Conservation (phyloP, 2,113 vertebrate genomes). For the Pterophyllum scalare region DNA sequence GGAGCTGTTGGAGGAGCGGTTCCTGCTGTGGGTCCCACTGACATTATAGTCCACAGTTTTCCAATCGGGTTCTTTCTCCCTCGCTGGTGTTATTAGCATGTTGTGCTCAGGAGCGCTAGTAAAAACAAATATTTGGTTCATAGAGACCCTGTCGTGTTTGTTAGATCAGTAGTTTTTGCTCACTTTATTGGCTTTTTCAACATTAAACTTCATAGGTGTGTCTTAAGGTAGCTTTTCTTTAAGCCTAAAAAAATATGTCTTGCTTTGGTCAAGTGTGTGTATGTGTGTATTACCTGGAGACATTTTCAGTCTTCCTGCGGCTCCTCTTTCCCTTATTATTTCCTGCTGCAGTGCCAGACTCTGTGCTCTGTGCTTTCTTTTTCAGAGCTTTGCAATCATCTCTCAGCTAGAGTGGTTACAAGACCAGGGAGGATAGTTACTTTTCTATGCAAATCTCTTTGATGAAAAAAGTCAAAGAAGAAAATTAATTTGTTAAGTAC, state of each 20-base stretch:
- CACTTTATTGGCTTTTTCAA: not conserved
- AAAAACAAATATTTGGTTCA: not conserved
- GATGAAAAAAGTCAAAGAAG: not conserved
- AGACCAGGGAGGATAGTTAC: not conserved
- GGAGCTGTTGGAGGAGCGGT: slow-evolving; percentile 77
- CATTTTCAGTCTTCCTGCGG: slow-evolving; percentile 84
- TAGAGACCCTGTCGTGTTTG: not conserved
- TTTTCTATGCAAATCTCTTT: not conserved
- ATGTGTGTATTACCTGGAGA: slow-evolving; percentile 66
- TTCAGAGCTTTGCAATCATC: slow-evolving; percentile 84
- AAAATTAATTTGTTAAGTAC: not conserved
- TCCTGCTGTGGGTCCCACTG: slow-evolving; percentile 73
- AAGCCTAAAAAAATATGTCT: not conserved
- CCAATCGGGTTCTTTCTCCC: slow-evolving; percentile 84
- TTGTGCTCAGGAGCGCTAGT: slow-evolving; percentile 86
- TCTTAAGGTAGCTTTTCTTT: not conserved
- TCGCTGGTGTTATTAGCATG: slow-evolving; percentile 78
- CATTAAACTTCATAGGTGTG: not conserved
- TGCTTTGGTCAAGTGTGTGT: not conserved
- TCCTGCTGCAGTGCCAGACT: slow-evolving; percentile 77
- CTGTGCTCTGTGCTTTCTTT: slow-evolving; percentile 85
- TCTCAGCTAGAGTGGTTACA: slow-evolving; percentile 57
- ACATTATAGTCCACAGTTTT: slow-evolving; percentile 73
- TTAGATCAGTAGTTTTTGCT: not conserved
- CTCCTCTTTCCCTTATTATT: slow-evolving; percentile 91